A percentile compares a stretch with the other conserved stretches of the same genome.
Evolutionary conservation across 1,140 invertebrate species (phyloP).

Genomic region (Bombus affinis): DNA sequence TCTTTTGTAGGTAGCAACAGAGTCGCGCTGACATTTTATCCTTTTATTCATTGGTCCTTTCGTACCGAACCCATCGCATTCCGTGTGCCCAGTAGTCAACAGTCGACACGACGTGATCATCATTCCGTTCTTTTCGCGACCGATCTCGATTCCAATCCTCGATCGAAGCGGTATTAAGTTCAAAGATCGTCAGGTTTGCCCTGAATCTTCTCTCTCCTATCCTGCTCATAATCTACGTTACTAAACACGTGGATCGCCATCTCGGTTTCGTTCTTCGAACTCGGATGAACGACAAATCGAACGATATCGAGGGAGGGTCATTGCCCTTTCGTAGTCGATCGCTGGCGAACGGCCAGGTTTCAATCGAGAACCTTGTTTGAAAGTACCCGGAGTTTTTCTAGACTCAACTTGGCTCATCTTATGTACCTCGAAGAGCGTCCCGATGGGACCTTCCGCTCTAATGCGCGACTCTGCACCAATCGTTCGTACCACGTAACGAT

Average conservation of each 20-base stretch:
- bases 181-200: not conserved
- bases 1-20: constrained; percentile 62
- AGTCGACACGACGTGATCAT: not conserved
- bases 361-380: not conserved
- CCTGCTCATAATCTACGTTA: not conserved
- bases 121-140: not conserved
- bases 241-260: not conserved
- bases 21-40: constrained; percentile 72
- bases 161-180: not conserved
- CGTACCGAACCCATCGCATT: constrained; percentile 76
- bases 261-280: not conserved
- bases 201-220: not conserved
- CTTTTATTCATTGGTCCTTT: constrained; percentile 60
- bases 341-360: not conserved
- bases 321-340: not conserved
- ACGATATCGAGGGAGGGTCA: not conserved
- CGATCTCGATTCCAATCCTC: constrained; percentile 22
- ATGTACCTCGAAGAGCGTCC: not conserved
- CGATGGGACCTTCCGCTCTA: not conserved
- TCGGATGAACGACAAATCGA: not conserved
- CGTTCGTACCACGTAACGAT: constrained; percentile 7
- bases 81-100: constrained; percentile 63
- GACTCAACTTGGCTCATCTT: not conserved
- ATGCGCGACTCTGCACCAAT: not conserved
- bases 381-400: not conserved